phyloP scores from a whole-genome alignment of 2,888 invertebrate genomes.

The Asteroscopus sphinx region DNA sequence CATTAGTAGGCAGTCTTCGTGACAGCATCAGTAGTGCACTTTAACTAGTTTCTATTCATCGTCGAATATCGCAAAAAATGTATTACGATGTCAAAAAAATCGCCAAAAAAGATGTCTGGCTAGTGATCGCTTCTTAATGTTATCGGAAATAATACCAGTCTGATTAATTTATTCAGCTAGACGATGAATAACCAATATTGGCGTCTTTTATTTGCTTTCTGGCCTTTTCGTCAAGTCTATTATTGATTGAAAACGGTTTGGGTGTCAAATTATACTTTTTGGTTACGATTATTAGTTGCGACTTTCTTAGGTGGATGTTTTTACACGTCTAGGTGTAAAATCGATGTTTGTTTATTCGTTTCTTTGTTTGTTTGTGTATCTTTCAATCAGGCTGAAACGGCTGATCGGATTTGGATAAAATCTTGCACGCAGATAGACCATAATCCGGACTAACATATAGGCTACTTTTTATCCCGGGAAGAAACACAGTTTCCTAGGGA shows the following conservation, averaged over 20 bases:
- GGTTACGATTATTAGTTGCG: not conserved
- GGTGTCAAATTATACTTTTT: not conserved
- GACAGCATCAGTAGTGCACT: conserved; percentile 28
- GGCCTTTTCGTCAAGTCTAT: conserved; percentile 21
- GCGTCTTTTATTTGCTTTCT: conserved; percentile 23
- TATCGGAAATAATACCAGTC: conserved; percentile 50
- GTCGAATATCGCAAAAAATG: conserved; percentile 38
- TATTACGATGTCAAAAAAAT: conserved; percentile 20
- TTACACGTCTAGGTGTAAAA: not conserved
- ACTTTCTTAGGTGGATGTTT: not conserved
- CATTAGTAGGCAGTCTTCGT: conserved; percentile 14
- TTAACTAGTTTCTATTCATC: conserved; percentile 33
- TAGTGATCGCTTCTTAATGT: conserved; percentile 41
- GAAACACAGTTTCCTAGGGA: too few relatives aligned
- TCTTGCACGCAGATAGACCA: too few relatives aligned
- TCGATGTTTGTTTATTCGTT: too few relatives aligned
- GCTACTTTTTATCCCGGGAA: too few relatives aligned
- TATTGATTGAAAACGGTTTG: conserved; percentile 26
- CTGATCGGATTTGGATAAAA: too few relatives aligned
- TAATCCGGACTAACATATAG: too few relatives aligned
- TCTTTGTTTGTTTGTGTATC: too few relatives aligned
- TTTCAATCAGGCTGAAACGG: too few relatives aligned
- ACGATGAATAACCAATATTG: conserved; percentile 16
- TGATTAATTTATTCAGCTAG: conserved; percentile 43
- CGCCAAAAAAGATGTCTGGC: conserved; percentile 45